Conservation (phyloP, 2,888 invertebrate genomes). For the Tolmerus cingulatus region DNA sequence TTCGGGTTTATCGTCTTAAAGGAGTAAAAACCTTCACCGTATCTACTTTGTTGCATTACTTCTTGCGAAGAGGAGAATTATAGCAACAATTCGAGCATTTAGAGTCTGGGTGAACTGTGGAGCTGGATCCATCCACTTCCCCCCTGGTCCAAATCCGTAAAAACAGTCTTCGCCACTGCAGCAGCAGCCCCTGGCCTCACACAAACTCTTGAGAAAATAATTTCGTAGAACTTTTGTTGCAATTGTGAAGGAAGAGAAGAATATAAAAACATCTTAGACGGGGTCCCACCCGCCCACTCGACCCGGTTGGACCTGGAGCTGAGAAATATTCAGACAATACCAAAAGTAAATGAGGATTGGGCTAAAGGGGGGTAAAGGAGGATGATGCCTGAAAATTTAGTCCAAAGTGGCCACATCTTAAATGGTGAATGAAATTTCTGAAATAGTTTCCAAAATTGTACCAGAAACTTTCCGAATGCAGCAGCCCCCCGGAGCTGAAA, state of each 20-base stretch:
- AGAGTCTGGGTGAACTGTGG: not conserved
- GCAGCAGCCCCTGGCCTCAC: not conserved
- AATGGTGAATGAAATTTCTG: constrained; percentile 29
- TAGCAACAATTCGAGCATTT: not conserved
- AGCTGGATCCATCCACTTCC: not conserved
- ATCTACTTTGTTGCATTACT: not conserved
- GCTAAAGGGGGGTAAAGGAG: not conserved
- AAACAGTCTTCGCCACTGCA: not conserved
- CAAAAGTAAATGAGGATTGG: not conserved
- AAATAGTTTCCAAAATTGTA: constrained; percentile 23
- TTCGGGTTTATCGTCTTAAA: not conserved
- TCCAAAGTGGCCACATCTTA: constrained; percentile 29
- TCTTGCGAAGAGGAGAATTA: not conserved
- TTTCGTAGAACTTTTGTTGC: not conserved
- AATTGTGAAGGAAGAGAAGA: not conserved
- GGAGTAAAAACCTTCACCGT: not conserved
- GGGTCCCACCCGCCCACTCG: not conserved
- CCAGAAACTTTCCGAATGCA: constrained; percentile 21
- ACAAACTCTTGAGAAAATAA: not conserved
- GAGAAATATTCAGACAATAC: not conserved
- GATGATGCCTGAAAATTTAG: not conserved
- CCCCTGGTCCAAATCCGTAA: not conserved
- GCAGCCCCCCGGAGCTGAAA: not conserved
- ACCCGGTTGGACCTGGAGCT: not conserved
- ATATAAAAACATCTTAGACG: not conserved